A percentile compares a stretch with the other conserved stretches of the same genome.
Evolutionary conservation across 1,140 invertebrate genomes (phyloP).

Genomic region (Saccostrea cuccullata): DNA sequence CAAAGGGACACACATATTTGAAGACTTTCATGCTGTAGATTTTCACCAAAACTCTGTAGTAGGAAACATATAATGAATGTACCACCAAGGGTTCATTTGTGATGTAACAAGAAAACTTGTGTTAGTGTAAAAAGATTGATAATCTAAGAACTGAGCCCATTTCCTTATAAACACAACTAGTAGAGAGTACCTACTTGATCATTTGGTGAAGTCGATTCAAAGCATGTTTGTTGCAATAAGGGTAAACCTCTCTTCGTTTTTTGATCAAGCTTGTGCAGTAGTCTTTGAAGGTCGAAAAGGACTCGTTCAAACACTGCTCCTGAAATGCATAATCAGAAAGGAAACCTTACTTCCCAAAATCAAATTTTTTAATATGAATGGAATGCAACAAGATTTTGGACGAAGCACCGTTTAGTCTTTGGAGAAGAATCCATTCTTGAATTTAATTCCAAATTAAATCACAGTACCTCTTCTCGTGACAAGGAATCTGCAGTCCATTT

Average conservation of each 20-base stretch:
- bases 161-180: neutral
- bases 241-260: slow-evolving; percentile 90
- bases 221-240: slow-evolving; percentile 87
- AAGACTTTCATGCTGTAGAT: slow-evolving; percentile 91
- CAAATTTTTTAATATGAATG: no score
- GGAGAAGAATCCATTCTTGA: no score
- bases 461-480: slow-evolving; percentile 86
- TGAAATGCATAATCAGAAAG: slow-evolving; percentile 66
- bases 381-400: no score
- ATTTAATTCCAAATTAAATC: no score
- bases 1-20: slow-evolving; percentile 92
- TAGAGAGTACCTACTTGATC: slow-evolving; percentile 82
- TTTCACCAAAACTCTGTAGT: slow-evolving; percentile 70
- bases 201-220: slow-evolving; percentile 84
- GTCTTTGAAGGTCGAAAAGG: slow-evolving; percentile 91
- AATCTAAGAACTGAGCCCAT: no score
- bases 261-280: slow-evolving; percentile 88
- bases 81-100: no score
- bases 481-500: slow-evolving; percentile 82
- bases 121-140: no score
- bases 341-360: no score
- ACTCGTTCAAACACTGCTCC: slow-evolving; percentile 92
- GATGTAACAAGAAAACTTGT: no score
- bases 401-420: no score
- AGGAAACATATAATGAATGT: neutral